Percentiles rank a stretch among this genome's conserved stretches.
Conservation (phyloP, 2,888 invertebrate genomes). For the Baronia brevicornis region DNA sequence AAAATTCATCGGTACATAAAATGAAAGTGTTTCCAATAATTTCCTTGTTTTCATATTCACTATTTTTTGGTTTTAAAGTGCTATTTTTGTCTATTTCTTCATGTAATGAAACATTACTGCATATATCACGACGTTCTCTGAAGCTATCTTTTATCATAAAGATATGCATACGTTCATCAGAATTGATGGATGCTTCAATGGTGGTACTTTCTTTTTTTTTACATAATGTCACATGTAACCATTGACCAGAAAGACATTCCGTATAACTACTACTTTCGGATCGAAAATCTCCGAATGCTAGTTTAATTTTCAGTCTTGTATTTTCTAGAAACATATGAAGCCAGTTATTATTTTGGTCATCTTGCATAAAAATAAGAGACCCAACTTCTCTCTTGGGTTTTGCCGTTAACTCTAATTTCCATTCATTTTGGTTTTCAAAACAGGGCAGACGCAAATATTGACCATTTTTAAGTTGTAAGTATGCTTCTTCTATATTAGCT, state of each 20-base stretch:
- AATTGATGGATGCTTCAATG: constrained; percentile 57
- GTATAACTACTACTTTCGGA: constrained; percentile 49
- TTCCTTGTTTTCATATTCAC: background rate
- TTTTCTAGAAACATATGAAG: constrained; percentile 50
- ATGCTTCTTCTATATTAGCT: constrained; percentile 52
- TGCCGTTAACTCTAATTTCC: constrained; percentile 52
- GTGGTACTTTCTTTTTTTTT: constrained; percentile 45
- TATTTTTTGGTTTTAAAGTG: background rate
- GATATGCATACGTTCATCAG: constrained; percentile 51
- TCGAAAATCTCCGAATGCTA: constrained; percentile 35
- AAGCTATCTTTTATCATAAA: constrained; percentile 27
- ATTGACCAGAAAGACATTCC: constrained; percentile 47
- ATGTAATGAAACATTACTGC: background rate
- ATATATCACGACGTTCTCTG: constrained; percentile 18
- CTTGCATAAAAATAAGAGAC: constrained; percentile 45
- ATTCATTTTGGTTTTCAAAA: constrained; percentile 44
- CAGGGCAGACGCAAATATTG: constrained; percentile 58
- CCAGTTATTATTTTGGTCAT: constrained; percentile 36
- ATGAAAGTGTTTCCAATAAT: constrained; percentile 6
- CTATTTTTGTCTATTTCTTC: background rate
- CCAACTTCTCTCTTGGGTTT: constrained; percentile 51
- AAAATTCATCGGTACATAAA: constrained; percentile 55
- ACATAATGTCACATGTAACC: constrained; percentile 51
- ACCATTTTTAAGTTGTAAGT: constrained; percentile 39
- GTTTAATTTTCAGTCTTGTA: constrained; percentile 50